These are phyloP conservation scores for Esox masquinongy DNA, from an alignment of 2,797 vertebrate species.

Conservation along the genomic window DNA sequence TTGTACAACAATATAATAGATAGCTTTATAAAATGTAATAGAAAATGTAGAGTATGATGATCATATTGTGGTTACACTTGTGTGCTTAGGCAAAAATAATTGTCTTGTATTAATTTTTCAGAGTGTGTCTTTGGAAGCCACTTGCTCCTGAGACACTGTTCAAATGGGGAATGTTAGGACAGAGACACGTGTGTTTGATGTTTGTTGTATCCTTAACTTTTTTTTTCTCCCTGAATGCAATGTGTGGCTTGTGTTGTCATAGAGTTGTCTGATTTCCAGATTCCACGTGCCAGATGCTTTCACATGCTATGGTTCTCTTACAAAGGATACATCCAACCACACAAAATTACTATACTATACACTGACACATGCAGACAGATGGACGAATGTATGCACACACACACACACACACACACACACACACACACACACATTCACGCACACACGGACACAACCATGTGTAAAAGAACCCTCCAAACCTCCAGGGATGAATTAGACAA, in stretches of 20 bases:
- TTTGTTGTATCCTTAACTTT: background rate
- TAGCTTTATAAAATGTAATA: slow-evolving; percentile 68
- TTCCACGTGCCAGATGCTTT: slow-evolving; percentile 31
- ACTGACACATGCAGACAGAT: background rate
- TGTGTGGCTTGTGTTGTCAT: slow-evolving; percentile 29
- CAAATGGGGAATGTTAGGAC: slow-evolving; percentile 18
- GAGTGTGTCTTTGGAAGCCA: slow-evolving; percentile 64
- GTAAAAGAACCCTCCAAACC: slow-evolving; percentile 6
- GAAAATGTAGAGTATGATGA: slow-evolving; percentile 67
- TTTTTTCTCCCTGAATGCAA: slow-evolving; percentile 4
- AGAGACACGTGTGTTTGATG: background rate
- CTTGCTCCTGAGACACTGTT: slow-evolving; percentile 52
- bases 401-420: slow-evolving; percentile 7
- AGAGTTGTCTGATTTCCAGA: background rate
- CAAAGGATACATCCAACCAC: slow-evolving; percentile 27
- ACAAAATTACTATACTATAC: background rate
- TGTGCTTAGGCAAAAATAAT: slow-evolving; percentile 9
- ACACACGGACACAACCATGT: slow-evolving; percentile 9
- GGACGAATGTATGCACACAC: slow-evolving; percentile 14
- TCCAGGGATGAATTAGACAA: slow-evolving; percentile 7
- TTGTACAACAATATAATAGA: slow-evolving; percentile 56
- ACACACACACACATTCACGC: slow-evolving; percentile 30
- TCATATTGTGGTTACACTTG: slow-evolving; percentile 21
- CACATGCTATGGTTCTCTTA: slow-evolving; percentile 44
- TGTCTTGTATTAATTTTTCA: slow-evolving; percentile 15